phyloP scores from a whole-genome alignment of 2,113 vertebrate genomes.

The Speoplatyrhinus poulsoni region DNA sequence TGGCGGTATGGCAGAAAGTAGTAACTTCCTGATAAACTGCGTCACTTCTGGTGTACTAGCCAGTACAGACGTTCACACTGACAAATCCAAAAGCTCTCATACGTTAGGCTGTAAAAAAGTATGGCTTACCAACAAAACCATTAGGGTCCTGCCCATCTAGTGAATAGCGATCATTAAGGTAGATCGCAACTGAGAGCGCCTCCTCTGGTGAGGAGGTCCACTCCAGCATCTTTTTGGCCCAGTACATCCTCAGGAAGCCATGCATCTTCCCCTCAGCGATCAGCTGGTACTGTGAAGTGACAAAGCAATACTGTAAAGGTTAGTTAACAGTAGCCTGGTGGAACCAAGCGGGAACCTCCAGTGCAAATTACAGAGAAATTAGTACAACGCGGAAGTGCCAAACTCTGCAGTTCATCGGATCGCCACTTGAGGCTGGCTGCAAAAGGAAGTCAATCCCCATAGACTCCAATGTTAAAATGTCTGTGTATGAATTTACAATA shows the following conservation, averaged over 20 bases:
- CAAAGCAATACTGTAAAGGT: background rate
- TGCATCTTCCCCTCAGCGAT: conserved; percentile 88
- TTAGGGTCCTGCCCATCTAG: conserved; percentile 85
- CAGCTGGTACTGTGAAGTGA: conserved; percentile 77
- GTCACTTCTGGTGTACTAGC: too few relatives aligned
- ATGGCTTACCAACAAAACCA: conserved; percentile 79
- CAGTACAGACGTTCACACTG: too few relatives aligned
- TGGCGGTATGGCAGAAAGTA: too few relatives aligned
- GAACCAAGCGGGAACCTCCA: too few relatives aligned
- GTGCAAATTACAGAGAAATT: too few relatives aligned
- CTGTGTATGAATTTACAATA: background rate
- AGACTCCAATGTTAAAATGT: background rate
- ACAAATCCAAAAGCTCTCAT: too few relatives aligned
- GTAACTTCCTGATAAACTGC: too few relatives aligned
- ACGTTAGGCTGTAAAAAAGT: too few relatives aligned
- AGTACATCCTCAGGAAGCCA: conserved; percentile 89
- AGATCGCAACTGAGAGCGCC: conserved; percentile 82
- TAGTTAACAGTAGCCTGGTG: background rate
- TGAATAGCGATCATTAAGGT: conserved; percentile 83
- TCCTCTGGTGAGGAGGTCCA: conserved; percentile 86
- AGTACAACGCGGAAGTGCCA: too few relatives aligned
- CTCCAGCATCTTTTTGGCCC: conserved; percentile 94
- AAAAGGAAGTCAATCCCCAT: too few relatives aligned
- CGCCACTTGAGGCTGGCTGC: too few relatives aligned
- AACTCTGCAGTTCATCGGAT: too few relatives aligned